phyloP scores from a whole-genome alignment of 1,140 invertebrate species.

The Diplogasteroides magnus region DNA sequence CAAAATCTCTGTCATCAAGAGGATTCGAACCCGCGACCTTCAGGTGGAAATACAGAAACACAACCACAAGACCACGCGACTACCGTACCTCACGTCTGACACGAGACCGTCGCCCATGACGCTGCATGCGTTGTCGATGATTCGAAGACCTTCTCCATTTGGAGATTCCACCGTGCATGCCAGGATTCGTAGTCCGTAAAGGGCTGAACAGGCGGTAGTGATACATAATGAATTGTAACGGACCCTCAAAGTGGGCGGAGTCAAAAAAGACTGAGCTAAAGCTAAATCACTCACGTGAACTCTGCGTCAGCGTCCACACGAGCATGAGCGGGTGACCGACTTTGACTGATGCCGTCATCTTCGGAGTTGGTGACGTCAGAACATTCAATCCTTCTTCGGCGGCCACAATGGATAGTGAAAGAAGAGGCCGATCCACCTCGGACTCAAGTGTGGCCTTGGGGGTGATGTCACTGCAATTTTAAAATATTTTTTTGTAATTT shows the following conservation, averaged over 20 bases:
- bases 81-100: background rate
- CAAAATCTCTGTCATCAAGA: too few species aligned
- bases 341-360: background rate
- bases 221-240: background rate
- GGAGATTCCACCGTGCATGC: background rate
- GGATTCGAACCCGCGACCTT: too few species aligned
- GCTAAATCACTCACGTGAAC: background rate
- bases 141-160: background rate
- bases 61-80: too few species aligned
- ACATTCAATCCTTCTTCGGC: too few species aligned
- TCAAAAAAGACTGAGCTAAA: background rate
- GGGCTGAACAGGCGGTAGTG: background rate
- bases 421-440: too few species aligned
- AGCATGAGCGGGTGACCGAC: background rate
- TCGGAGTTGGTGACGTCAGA: too few species aligned
- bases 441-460: too few species aligned
- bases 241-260: background rate
- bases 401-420: too few species aligned
- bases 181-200: background rate
- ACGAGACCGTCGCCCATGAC: background rate
- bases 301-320: background rate
- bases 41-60: too few species aligned
- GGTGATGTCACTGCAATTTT: too few species aligned
- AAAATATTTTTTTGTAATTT: too few species aligned
- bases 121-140: background rate